These are phyloP conservation scores for Phalera bucephala DNA, from an alignment of 2,888 invertebrate genomes.

Conservation along the genomic window DNA sequence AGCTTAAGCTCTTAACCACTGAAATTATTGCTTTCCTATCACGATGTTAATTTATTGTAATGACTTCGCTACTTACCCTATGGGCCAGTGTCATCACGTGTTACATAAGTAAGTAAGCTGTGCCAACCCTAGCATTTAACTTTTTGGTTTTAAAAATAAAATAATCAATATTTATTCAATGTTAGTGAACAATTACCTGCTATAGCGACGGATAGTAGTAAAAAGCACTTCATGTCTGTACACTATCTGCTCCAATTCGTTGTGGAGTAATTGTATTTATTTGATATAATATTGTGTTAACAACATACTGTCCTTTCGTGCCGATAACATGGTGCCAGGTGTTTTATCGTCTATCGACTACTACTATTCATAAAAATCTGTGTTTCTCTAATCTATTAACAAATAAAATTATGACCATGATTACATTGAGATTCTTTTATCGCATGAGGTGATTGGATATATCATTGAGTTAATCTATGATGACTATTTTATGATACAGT, in stretches of 20 bases:
- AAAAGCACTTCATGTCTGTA: conserved; percentile 39
- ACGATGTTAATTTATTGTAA: too few species aligned
- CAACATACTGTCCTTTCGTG: conserved; percentile 9
- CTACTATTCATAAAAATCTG: not conserved
- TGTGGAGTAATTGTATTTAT: conserved; percentile 8
- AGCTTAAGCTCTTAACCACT: too few species aligned
- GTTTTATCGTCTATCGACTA: not conserved
- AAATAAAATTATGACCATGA: too few species aligned
- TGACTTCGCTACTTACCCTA: too few species aligned
- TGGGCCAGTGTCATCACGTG: too few species aligned
- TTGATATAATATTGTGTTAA: conserved; percentile 7
- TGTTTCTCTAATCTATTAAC: not conserved
- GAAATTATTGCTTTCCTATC: too few species aligned
- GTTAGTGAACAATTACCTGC: conserved; percentile 48
- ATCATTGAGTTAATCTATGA: too few species aligned
- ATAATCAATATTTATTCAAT: too few species aligned
- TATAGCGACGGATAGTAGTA: conserved; percentile 43
- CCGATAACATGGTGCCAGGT: not conserved
- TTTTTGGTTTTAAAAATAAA: too few species aligned
- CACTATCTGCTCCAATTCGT: conserved; percentile 15
- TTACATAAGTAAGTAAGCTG: too few species aligned
- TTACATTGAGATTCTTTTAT: not conserved
- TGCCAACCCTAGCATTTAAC: too few species aligned
- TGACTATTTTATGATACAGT: too few species aligned
- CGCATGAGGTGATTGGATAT: not conserved